phyloP scores from a whole-genome alignment of 1,140 invertebrate genomes.

The Diploscapter pachys region DNA sequence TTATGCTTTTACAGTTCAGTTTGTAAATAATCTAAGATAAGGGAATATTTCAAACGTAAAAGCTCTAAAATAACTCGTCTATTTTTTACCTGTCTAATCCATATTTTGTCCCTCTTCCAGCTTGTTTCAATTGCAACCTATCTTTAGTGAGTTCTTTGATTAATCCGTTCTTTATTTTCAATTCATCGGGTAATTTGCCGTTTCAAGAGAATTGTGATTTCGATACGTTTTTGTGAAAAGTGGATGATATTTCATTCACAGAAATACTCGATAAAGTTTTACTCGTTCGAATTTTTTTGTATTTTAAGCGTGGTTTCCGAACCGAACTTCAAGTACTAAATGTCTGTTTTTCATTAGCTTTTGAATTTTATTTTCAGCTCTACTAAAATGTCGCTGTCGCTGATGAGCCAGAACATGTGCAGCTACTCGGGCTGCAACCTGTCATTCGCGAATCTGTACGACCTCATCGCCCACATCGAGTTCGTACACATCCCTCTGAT shows the following conservation, averaged over 20 bases:
- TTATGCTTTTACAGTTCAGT: too few relatives aligned
- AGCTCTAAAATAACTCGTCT: too few relatives aligned
- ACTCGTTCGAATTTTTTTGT: not conserved
- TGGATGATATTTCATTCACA: not conserved
- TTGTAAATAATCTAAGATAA: too few relatives aligned
- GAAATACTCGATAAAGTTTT: not conserved
- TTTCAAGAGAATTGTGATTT: not conserved
- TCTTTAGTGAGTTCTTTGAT: too few relatives aligned
- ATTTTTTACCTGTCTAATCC: too few relatives aligned
- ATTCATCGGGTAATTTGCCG: not conserved
- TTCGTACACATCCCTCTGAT: slow-evolving; percentile 23
- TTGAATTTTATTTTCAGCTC: not conserved
- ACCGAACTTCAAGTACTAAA: not conserved
- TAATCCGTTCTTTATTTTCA: not conserved
- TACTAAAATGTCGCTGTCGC: slow-evolving; percentile 4
- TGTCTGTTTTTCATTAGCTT: not conserved
- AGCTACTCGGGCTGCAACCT: slow-evolving; percentile 6
- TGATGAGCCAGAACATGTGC: slow-evolving; percentile 14
- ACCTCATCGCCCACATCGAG: slow-evolving; percentile 33
- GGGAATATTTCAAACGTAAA: too few relatives aligned
- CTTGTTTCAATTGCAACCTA: too few relatives aligned
- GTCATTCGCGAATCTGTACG: slow-evolving; percentile 21
- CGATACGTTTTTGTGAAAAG: not conserved
- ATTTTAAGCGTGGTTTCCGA: not conserved
- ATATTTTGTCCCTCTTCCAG: too few relatives aligned